phyloP scores from a whole-genome alignment of 2,888 invertebrate genomes.

The Campoplex nolae region DNA sequence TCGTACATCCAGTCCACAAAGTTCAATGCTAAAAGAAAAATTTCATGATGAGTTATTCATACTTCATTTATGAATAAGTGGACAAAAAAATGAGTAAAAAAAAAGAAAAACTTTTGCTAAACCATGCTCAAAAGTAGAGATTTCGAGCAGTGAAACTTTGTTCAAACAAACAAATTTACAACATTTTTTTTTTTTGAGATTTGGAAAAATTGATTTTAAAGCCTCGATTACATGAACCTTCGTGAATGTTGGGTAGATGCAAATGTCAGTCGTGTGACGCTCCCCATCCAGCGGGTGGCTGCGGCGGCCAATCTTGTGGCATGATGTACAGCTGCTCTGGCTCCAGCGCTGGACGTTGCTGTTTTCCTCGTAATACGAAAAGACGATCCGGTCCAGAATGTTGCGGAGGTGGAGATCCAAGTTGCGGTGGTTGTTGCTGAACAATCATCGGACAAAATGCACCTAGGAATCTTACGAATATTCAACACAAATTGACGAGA shows the following conservation, averaged over 20 bases:
- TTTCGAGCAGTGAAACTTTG: too few species aligned
- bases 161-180: too few species aligned
- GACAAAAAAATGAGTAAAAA: too few species aligned
- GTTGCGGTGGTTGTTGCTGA: conserved; percentile 68
- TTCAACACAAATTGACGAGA: background rate
- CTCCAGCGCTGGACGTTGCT: conserved; percentile 70
- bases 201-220: too few species aligned
- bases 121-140: too few species aligned
- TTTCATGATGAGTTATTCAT: too few species aligned
- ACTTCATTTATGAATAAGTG: too few species aligned
- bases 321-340: conserved; percentile 73
- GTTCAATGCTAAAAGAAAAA: too few species aligned
- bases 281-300: conserved; percentile 68
- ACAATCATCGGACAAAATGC: background rate
- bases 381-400: conserved; percentile 72
- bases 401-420: conserved; percentile 69
- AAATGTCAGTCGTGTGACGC: conserved; percentile 71
- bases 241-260: conserved; percentile 59
- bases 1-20: too few species aligned
- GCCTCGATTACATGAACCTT: too few species aligned
- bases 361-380: conserved; percentile 73
- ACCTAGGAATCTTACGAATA: background rate
- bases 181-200: too few species aligned
- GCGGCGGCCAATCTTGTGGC: conserved; percentile 74
- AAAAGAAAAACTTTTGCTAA: too few species aligned